phyloP scores from a whole-genome alignment of 2,797 vertebrate species.

The Sciurus carolinensis region DNA sequence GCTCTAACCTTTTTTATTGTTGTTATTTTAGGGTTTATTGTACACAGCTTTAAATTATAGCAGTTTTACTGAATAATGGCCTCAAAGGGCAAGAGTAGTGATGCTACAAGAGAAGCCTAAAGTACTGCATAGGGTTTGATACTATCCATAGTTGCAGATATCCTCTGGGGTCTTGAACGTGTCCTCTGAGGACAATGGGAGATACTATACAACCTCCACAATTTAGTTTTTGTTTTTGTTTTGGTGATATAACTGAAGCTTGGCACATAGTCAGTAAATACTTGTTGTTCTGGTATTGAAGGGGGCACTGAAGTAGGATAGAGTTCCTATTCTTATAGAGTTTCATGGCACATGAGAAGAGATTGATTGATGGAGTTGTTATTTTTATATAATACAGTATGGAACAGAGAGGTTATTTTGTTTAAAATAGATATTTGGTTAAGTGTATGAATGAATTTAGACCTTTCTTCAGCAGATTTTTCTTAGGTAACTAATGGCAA shows the following conservation, averaged over 20 bases:
- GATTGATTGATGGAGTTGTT: not conserved
- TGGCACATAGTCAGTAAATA: not conserved
- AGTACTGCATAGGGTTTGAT: not conserved
- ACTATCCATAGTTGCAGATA: not conserved
- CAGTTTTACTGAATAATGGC: not conserved
- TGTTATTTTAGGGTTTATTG: not conserved
- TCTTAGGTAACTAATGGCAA: not conserved
- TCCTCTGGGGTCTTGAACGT: not conserved
- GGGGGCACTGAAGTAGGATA: not conserved
- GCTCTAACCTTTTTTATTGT: not conserved
- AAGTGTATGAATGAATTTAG: not conserved
- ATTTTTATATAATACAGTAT: not conserved
- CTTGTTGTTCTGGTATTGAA: constrained; percentile 16
- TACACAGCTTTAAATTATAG: not conserved
- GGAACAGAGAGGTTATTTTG: not conserved
- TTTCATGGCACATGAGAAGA: not conserved
- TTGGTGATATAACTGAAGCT: not conserved
- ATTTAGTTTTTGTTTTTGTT: not conserved
- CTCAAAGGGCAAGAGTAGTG: not conserved
- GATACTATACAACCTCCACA: not conserved
- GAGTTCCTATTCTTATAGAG: not conserved
- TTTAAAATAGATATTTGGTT: constrained; percentile 37
- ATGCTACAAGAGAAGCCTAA: not conserved
- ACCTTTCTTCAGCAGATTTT: not conserved
- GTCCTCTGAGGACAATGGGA: not conserved